Evolutionary conservation across 2,797 vertebrate species (phyloP), one percentile per base, ranked within the genome.

Genomic region (Eulemur albifrons): DNA sequence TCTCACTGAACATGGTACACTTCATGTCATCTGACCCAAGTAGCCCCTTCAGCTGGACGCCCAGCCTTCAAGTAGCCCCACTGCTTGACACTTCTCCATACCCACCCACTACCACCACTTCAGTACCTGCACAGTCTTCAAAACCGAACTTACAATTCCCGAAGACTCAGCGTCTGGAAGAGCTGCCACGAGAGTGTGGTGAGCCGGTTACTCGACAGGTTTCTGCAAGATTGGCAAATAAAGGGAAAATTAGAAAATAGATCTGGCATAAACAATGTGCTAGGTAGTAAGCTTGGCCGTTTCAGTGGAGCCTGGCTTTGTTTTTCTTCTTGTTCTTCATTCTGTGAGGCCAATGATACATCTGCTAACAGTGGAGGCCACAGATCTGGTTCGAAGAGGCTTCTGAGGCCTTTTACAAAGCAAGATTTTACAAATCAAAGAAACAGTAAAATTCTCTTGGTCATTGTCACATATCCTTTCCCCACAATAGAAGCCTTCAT

Each of bases 181-280:
- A 99, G 99, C 96, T 99, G 99, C 99, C 99, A 99, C 15, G 99
- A 99, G 95, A 99, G 98, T 20, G 99, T 99, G 97, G 98, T 99
- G 98, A 99, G 99, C 95, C 99, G 99, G 97, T 99, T 99, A 98
- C 99, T 99, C 18, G 99, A 99, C 98, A 99, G 98, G 98, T 99
- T 99, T 99, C 99, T 99, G 99, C 79, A 98, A 98, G 97, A 97
- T n/a, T 0, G 45, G 96, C 87, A 96, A 73, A 84, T 0, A 89
- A 93, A 75, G 25, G 11, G 15, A 21, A 65, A 88, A 97, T 93
- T 88, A 94, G 57, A 35, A 6, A 45, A 79, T n/a, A 40, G 50
- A 32, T 30, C 88, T 75, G 91, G 4, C 3, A 50, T 91, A 50
- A 97, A 80, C 65, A 65, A 88, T 40, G 63, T 59, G 72, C 92